A percentile compares a stretch with the other conserved stretches of the same genome.
phyloP scores from a whole-genome alignment of 2,888 invertebrate species.

The Orthosia incerta region DNA sequence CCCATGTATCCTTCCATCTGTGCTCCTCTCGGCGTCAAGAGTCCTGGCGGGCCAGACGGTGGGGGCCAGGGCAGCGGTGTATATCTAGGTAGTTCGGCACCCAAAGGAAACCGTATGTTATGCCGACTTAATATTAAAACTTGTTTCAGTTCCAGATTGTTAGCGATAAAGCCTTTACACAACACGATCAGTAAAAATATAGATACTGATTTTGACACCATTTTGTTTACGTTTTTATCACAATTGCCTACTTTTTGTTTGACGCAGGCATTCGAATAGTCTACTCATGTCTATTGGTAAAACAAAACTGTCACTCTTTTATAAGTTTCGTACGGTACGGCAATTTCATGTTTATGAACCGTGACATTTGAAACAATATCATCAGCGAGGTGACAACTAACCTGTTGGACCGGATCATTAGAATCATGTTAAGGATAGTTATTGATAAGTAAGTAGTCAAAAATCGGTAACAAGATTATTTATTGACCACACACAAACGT shows the following conservation, averaged over 20 bases:
- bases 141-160: slow-evolving; percentile 51
- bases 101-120: slow-evolving; percentile 49
- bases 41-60: slow-evolving; percentile 5
- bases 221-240: slow-evolving; percentile 32
- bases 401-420: slow-evolving; percentile 6
- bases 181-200: slow-evolving; percentile 23
- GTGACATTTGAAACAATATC: slow-evolving; percentile 10
- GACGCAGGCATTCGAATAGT: background rate
- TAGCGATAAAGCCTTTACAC: slow-evolving; percentile 13
- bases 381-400: background rate
- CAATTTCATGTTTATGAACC: background rate
- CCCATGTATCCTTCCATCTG: slow-evolving; percentile 55
- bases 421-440: background rate
- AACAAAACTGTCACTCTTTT: slow-evolving; percentile 18
- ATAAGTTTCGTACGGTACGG: background rate
- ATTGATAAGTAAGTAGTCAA: background rate
- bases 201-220: slow-evolving; percentile 29
- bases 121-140: slow-evolving; percentile 59
- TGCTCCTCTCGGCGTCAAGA: slow-evolving; percentile 51
- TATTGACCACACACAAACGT: background rate
- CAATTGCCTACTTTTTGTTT: background rate
- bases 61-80: slow-evolving; percentile 47
- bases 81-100: slow-evolving; percentile 6
- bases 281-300: background rate
- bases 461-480: background rate